These are phyloP conservation scores for Scalopus aquaticus DNA, from an alignment of 2,113 vertebrate species.

Conservation along the genomic window DNA sequence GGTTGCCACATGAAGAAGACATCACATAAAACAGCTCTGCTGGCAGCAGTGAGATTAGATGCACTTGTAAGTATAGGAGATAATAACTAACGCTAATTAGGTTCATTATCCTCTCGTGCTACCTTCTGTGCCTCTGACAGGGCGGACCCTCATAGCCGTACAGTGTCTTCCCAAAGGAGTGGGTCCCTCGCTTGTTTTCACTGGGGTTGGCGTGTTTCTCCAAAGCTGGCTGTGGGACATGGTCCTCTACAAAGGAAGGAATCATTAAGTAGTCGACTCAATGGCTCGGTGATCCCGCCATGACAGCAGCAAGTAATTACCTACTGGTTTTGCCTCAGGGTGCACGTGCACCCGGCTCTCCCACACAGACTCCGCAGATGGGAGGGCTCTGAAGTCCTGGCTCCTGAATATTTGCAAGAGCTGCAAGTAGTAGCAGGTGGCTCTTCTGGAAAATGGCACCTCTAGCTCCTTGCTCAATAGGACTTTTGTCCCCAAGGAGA, in stretches of 20 bases:
- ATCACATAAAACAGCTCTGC: conserved; percentile 77
- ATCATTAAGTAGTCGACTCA: background rate
- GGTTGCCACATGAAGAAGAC: conserved; percentile 80
- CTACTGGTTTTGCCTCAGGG: background rate
- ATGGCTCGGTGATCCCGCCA: background rate
- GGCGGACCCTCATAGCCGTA: background rate
- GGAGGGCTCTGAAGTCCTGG: background rate
- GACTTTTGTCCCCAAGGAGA: conserved; percentile 58
- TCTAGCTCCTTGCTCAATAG: conserved; percentile 39
- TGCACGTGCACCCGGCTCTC: background rate
- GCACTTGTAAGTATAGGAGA: conserved; percentile 69
- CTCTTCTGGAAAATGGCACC: conserved; percentile 46
- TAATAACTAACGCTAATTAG: conserved; percentile 81
- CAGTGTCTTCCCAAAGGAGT: background rate
- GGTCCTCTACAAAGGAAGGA: background rate
- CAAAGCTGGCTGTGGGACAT: background rate
- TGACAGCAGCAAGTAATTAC: background rate
- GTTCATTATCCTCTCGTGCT: conserved; percentile 69
- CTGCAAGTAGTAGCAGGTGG: conserved; percentile 57
- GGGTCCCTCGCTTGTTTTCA: background rate
- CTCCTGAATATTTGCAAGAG: background rate
- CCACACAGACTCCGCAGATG: background rate
- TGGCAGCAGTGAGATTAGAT: conserved; percentile 67
- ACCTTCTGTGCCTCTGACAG: background rate
- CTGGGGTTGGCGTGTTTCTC: background rate